Evolutionary conservation across 35 echinoderm and acorn worm genomes (phyloP).

Genomic region (Heliocidaris erythrogramma): DNA sequence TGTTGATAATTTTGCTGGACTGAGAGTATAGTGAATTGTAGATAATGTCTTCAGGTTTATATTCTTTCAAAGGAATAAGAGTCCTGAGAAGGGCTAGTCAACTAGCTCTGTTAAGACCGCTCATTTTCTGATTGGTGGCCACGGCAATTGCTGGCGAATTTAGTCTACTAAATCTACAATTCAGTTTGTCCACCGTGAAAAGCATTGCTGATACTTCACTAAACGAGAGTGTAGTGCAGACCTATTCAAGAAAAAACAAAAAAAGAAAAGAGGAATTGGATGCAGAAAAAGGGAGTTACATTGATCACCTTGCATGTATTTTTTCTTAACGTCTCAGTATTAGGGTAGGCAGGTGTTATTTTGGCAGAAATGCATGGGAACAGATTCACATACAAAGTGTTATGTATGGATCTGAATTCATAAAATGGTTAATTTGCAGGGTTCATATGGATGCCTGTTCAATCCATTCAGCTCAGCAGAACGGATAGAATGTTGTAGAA

Average conservation of each 20-base stretch:
- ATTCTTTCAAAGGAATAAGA: too few relatives aligned
- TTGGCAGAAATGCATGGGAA: background rate
- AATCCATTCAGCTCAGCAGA: background rate
- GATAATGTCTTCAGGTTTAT: too few relatives aligned
- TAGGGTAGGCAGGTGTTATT: background rate
- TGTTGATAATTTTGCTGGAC: background rate
- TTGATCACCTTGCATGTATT: background rate
- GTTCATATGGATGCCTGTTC: too few relatives aligned
- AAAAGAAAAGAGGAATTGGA: background rate
- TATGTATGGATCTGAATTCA: background rate
- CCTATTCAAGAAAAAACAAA: background rate
- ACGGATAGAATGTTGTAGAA: background rate
- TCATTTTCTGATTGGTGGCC: too few relatives aligned
- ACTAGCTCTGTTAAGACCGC: too few relatives aligned
- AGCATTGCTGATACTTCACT: background rate
- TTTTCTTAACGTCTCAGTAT: background rate
- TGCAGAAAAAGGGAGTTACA: background rate
- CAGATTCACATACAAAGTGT: background rate
- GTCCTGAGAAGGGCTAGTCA: too few relatives aligned
- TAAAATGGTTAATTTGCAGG: too few relatives aligned
- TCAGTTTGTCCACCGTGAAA: background rate
- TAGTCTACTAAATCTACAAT: too few relatives aligned
- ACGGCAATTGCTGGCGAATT: too few relatives aligned
- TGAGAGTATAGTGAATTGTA: too few relatives aligned
- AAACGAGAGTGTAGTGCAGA: too few relatives aligned